A percentile compares a stretch with the other conserved stretches of the same genome.
phyloP scores from a whole-genome alignment of 2,888 invertebrate species.

The Lasiommata megera region DNA sequence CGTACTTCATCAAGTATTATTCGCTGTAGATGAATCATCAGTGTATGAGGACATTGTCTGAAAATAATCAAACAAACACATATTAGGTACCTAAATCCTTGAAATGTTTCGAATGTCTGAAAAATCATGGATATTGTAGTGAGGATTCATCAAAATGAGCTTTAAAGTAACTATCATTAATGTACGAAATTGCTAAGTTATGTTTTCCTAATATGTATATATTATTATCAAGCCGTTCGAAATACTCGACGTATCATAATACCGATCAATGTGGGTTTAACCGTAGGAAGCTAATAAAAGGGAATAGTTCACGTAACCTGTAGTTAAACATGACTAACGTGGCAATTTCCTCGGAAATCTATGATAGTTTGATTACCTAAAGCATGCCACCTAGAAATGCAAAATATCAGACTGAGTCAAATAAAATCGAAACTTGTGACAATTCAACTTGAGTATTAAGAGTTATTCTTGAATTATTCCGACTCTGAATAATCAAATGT shows the following conservation, averaged over 20 bases:
- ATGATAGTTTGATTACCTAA: neutral
- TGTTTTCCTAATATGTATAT: no score
- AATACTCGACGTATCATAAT: neutral
- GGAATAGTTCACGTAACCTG: conserved; percentile 6
- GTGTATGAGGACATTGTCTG: conserved; percentile 86
- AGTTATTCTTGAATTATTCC: neutral
- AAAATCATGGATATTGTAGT: no score
- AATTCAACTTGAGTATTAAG: neutral
- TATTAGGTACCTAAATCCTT: neutral
- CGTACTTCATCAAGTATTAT: conserved; percentile 86
- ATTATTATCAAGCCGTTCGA: no score
- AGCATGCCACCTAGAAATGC: neutral
- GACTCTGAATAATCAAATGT: neutral
- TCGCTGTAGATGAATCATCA: conserved; percentile 85
- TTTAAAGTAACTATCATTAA: no score
- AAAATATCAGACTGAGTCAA: neutral
- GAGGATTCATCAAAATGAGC: no score
- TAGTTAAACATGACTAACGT: conserved; percentile 18
- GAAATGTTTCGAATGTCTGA: no score
- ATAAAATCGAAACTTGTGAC: neutral
- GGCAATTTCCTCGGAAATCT: conserved; percentile 6
- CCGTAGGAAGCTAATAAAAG: conserved; percentile 9
- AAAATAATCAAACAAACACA: conserved; percentile 35
- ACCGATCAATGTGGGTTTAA: conserved; percentile 15
- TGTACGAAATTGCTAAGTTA: no score